phyloP scores from a whole-genome alignment of 2,888 invertebrate species.

The Campoplex nolae region DNA sequence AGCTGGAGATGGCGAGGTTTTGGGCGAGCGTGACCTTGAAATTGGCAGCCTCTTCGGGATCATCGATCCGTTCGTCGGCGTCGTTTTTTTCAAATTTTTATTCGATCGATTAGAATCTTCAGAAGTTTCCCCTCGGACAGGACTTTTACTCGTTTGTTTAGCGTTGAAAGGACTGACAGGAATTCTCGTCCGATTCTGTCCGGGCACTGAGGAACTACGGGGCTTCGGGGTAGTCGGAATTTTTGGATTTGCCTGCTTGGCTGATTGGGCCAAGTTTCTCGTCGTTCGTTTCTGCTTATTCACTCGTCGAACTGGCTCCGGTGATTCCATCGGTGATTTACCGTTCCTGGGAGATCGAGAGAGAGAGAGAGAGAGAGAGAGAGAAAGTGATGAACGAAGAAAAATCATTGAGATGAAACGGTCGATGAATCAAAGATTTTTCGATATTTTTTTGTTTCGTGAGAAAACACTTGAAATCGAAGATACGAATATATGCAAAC shows the following conservation, averaged over 20 bases:
- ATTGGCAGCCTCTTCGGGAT: slow-evolving; percentile 57
- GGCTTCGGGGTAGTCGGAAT: slow-evolving; percentile 36
- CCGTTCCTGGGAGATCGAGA: slow-evolving; percentile 43
- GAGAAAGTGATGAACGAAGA: background rate
- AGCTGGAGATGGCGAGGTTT: background rate
- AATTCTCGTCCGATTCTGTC: slow-evolving; percentile 23
- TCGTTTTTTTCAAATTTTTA: slow-evolving; percentile 34
- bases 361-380: background rate
- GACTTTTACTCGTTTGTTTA: slow-evolving; percentile 50
- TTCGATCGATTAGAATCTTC: slow-evolving; percentile 53
- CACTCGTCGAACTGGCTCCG: slow-evolving; percentile 54
- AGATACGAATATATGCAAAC: background rate
- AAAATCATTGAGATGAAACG: background rate
- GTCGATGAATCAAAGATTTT: background rate
- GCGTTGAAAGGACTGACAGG: slow-evolving; percentile 32
- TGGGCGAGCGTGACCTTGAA: slow-evolving; percentile 48
- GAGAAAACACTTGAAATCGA: background rate
- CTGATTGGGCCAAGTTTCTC: background rate
- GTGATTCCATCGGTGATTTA: slow-evolving; percentile 56
- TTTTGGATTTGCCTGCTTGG: slow-evolving; percentile 27
- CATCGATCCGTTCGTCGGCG: slow-evolving; percentile 60
- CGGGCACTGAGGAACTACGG: slow-evolving; percentile 62
- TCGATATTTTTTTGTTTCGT: background rate
- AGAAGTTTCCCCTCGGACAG: slow-evolving; percentile 12
- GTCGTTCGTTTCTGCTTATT: slow-evolving; percentile 45